phyloP scores from a whole-genome alignment of 2,797 vertebrate genomes.

The Pseudocheirus occidentalis region DNA sequence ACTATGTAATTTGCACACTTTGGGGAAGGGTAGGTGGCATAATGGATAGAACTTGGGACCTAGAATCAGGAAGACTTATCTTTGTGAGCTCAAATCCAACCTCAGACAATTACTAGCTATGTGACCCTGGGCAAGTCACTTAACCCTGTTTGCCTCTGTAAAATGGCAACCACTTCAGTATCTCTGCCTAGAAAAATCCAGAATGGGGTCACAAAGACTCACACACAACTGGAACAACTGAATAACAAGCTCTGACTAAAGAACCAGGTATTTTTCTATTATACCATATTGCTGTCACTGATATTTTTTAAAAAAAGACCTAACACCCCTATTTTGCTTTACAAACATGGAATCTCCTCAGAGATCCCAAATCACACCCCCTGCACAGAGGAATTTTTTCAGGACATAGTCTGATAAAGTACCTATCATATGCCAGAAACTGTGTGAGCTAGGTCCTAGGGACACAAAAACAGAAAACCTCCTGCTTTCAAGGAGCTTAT shows the following conservation, averaged over 20 bases:
- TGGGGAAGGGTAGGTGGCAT: too few species aligned
- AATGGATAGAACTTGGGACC: too few species aligned
- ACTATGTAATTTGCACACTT: too few species aligned
- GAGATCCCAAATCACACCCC: background rate
- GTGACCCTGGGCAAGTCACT: background rate
- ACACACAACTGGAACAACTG: too few species aligned
- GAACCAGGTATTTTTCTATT: background rate
- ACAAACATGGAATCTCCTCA: background rate
- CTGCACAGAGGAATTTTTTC: background rate
- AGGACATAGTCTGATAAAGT: too few species aligned
- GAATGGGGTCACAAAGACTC: background rate
- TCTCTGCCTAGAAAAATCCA: background rate
- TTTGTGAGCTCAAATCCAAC: background rate
- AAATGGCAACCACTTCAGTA: background rate
- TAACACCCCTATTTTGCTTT: background rate
- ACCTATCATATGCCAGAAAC: background rate
- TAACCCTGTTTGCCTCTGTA: background rate
- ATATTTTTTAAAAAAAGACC: too few species aligned
- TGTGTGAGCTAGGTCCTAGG: background rate
- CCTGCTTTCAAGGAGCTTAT: background rate
- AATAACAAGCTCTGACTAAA: background rate
- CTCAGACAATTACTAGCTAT: background rate
- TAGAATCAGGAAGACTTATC: background rate
- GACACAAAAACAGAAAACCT: background rate
- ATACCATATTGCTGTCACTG: background rate